Evolutionary conservation across 30 jellyfish, hydroid and myxozoan genomes (phyloP).

Genomic region (Aurelia aurita): DNA sequence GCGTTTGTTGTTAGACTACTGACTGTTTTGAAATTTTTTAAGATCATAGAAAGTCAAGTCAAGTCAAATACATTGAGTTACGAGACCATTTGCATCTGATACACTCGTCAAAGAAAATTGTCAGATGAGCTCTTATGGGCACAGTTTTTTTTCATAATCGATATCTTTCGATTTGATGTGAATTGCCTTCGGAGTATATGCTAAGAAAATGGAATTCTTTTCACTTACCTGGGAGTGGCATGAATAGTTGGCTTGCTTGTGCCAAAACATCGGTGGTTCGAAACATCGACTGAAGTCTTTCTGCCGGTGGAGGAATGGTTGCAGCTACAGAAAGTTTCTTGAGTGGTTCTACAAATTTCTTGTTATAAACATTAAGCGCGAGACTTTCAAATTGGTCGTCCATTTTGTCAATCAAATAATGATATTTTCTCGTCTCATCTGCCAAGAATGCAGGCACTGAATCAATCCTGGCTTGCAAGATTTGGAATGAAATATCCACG

Average conservation of each 20-base stretch:
- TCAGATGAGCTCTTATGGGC: too few species aligned
- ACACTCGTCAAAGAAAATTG: too few species aligned
- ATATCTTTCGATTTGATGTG: too few species aligned
- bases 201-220: too few species aligned
- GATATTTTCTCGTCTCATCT: constrained; percentile 1
- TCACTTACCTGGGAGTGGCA: constrained; percentile 43
- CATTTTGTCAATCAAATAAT: neutral
- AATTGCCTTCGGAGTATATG: too few species aligned
- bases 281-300: constrained; percentile 37
- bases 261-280: neutral
- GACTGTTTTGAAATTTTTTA: too few species aligned
- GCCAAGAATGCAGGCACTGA: neutral
- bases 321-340: constrained; percentile 43
- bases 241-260: constrained; percentile 2
- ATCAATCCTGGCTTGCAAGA: neutral
- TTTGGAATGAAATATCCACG: neutral
- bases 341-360: constrained; percentile 39
- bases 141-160: too few species aligned
- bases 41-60: too few species aligned
- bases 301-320: constrained; percentile 68
- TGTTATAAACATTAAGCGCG: constrained; percentile 2
- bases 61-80: too few species aligned
- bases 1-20: too few species aligned
- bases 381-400: constrained; percentile 10
- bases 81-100: too few species aligned